These are phyloP conservation scores for Spea multiplicata DNA, from an alignment of 2,113 vertebrate genomes.

Conservation along the genomic window DNA sequence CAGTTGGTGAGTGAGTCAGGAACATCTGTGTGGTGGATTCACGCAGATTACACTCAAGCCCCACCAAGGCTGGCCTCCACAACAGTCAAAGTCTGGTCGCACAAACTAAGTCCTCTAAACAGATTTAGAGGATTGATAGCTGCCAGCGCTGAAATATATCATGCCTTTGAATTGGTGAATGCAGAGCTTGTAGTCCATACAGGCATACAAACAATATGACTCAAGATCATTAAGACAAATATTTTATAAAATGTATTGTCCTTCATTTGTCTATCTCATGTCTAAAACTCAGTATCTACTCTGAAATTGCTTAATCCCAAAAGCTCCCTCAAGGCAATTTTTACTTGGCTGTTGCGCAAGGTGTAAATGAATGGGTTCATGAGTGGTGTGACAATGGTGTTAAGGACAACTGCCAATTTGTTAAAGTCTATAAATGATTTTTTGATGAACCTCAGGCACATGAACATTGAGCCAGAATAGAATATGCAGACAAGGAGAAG, in stretches of 20 bases:
- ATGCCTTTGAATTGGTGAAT: too few species aligned
- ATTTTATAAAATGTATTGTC: not conserved
- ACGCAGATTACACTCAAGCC: too few species aligned
- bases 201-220: not conserved
- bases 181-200: too few species aligned
- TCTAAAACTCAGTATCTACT: not conserved
- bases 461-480: constrained; percentile 10
- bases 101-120: too few species aligned
- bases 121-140: too few species aligned
- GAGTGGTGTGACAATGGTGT: constrained; percentile 3
- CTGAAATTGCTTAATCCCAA: not conserved
- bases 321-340: not conserved
- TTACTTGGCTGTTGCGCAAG: constrained; percentile 17
- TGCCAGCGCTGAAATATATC: too few species aligned
- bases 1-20: too few species aligned
- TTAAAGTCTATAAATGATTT: not conserved
- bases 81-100: too few species aligned
- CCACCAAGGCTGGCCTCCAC: too few species aligned
- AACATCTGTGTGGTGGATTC: too few species aligned
- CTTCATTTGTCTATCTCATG: not conserved
- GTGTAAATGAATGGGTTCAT: constrained; percentile 27
- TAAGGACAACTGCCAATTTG: constrained; percentile 3
- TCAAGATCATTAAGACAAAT: not conserved
- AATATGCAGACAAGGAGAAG: constrained; percentile 12
- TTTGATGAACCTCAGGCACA: constrained; percentile 2